These are phyloP conservation scores for Brachionus sp. DNA, from an alignment of 1,140 invertebrate species.

Conservation along the genomic window DNA sequence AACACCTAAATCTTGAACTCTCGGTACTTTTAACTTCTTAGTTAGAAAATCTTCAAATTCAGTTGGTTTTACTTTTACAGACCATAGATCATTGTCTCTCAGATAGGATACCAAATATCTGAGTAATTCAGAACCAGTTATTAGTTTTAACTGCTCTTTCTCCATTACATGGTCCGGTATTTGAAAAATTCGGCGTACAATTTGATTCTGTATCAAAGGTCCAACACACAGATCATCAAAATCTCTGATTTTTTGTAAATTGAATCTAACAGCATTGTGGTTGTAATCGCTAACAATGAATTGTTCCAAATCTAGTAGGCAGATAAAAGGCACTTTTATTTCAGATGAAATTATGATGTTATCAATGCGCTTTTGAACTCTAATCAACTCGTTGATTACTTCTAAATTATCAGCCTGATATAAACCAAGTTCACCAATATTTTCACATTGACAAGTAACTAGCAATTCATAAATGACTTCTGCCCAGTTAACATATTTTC, in stretches of 20 bases:
- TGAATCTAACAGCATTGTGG: not conserved
- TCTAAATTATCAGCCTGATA: not conserved
- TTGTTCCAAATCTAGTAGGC: conserved; percentile 7
- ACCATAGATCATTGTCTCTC: conserved; percentile 33
- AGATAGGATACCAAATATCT: not conserved
- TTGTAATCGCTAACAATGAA: conserved; percentile 11
- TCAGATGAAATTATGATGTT: not conserved
- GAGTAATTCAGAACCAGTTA: not conserved
- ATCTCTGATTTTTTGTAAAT: not conserved
- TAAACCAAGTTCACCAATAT: conserved; percentile 1
- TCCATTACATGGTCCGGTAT: not conserved
- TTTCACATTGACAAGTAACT: not conserved
- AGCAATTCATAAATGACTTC: conserved; percentile 4
- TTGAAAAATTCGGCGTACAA: not conserved
- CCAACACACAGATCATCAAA: conserved; percentile 29
- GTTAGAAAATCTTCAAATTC: conserved; percentile 8
- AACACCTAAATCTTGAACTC: not conserved
- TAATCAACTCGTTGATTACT: not conserved
- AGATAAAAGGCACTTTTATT: not conserved
- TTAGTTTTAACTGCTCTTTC: conserved; percentile 7
- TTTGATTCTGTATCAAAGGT: conserved; percentile 16
- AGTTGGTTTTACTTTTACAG: not conserved
- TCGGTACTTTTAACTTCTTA: not conserved
- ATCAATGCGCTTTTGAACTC: conserved; percentile 20
- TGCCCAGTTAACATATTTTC: conserved; percentile 27